Conservation (phyloP, 2,797 vertebrate species). For the Philypnodon macrostomus region DNA sequence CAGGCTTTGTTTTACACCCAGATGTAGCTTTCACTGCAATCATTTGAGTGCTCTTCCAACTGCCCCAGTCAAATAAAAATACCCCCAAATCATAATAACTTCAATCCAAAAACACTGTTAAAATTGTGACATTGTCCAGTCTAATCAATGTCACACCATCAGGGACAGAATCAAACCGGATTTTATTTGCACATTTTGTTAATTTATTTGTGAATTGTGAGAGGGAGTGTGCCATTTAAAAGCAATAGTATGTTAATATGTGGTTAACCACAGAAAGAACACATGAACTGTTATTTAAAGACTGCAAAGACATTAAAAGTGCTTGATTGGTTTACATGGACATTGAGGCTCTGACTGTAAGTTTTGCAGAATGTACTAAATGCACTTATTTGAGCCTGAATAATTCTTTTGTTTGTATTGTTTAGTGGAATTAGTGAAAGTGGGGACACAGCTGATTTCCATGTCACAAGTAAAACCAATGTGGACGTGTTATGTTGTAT, state of each 20-base stretch:
- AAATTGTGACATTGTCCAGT: slow-evolving; percentile 9
- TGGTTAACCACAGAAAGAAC: no score
- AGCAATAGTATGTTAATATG: slow-evolving; percentile 27
- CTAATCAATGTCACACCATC: neutral
- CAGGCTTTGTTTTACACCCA: slow-evolving; percentile 8
- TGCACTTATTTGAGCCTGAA: no score
- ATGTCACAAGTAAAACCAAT: no score
- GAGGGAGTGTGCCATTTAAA: slow-evolving; percentile 3
- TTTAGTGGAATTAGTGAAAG: no score
- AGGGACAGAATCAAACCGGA: slow-evolving; percentile 4
- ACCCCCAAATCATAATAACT: neutral
- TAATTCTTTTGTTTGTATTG: no score
- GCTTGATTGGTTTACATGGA: no score
- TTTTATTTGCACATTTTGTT: slow-evolving; percentile 39
- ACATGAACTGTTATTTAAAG: no score
- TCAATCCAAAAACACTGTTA: neutral
- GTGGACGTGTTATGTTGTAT: no score
- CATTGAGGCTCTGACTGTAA: no score
- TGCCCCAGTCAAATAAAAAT: slow-evolving; percentile 8
- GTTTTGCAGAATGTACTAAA: no score
- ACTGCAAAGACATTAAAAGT: no score
- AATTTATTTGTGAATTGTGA: slow-evolving; percentile 26
- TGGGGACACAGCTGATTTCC: no score
- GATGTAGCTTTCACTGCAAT: slow-evolving; percentile 3
- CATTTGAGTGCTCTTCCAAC: slow-evolving; percentile 18